These are phyloP conservation scores for Delphinapterus leucas DNA, from an alignment of 2,113 vertebrate genomes.

Conservation along the genomic window DNA sequence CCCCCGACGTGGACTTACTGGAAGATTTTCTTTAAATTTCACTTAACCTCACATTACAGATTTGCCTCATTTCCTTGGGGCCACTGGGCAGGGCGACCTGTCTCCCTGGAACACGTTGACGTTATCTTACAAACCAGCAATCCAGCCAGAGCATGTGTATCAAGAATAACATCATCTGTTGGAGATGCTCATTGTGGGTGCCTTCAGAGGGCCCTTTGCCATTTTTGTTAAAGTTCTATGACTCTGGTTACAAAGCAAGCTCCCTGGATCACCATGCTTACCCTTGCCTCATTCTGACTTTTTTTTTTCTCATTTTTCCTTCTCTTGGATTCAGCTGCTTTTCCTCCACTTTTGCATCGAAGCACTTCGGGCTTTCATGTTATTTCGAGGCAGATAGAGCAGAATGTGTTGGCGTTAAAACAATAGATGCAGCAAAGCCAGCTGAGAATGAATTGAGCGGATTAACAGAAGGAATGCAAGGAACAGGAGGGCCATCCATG, in stretches of 20 bases:
- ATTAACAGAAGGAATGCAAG: background rate
- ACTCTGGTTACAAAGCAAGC: background rate
- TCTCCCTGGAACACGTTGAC: background rate
- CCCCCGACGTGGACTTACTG: accelerated
- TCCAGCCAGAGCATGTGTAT: background rate
- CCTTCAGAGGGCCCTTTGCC: background rate
- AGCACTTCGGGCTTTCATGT: background rate
- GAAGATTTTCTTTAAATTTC: background rate
- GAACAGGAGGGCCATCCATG: background rate
- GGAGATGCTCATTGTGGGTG: background rate
- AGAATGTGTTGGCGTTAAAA: background rate
- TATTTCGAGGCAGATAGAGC: background rate
- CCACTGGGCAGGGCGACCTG: too few species aligned
- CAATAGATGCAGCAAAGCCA: background rate
- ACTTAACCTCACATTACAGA: background rate
- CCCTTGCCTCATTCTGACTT: background rate
- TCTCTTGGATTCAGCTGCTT: background rate
- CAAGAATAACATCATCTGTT: background rate
- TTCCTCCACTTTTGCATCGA: background rate
- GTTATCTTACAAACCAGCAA: background rate
- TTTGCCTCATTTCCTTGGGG: background rate
- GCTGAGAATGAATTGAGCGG: background rate
- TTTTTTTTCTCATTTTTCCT: background rate
- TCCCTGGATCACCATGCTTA: background rate
- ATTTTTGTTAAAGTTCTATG: background rate